Conservation (phyloP, 2,113 vertebrate genomes). For the Pachypanchax playfairii region DNA sequence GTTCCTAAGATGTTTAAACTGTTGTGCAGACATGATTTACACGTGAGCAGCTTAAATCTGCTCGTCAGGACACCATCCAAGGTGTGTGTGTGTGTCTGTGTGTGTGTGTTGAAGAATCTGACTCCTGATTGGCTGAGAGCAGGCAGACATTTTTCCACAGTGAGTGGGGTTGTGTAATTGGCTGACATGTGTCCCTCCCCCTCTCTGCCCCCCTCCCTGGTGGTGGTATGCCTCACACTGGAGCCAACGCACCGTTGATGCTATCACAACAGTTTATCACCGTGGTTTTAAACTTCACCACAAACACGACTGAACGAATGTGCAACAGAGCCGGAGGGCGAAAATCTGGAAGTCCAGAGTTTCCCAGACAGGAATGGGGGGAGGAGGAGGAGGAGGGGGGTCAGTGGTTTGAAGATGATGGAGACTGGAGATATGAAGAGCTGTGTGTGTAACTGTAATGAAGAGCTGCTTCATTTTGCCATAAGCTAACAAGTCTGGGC, state of each 20-base stretch:
- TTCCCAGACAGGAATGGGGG: constrained; percentile 27
- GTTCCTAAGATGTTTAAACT: too few species aligned
- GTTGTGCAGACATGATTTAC: too few species aligned
- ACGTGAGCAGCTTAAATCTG: not conserved
- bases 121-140: constrained; percentile 60
- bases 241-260: constrained; percentile 55
- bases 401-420: not conserved
- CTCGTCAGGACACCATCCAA: too few species aligned
- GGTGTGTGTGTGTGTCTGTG: constrained; percentile 18
- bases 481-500: constrained; percentile 51
- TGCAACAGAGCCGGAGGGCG: constrained; percentile 38
- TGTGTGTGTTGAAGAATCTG: constrained; percentile 46
- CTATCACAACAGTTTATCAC: constrained; percentile 69
- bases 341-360: constrained; percentile 30
- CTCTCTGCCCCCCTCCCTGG: constrained; percentile 50
- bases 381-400: not conserved
- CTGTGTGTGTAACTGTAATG: too few species aligned
- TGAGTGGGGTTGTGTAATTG: constrained; percentile 39
- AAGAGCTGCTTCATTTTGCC: not conserved
- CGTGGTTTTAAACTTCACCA: constrained; percentile 55
- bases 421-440: constrained; percentile 13
- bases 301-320: constrained; percentile 26
- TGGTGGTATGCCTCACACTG: constrained; percentile 53
- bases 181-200: constrained; percentile 43
- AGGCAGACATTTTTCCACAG: constrained; percentile 57